A percentile compares a stretch with the other conserved stretches of the same genome.
Conservation (phyloP, 1,140 invertebrate genomes). For the Micrasema longulum region DNA sequence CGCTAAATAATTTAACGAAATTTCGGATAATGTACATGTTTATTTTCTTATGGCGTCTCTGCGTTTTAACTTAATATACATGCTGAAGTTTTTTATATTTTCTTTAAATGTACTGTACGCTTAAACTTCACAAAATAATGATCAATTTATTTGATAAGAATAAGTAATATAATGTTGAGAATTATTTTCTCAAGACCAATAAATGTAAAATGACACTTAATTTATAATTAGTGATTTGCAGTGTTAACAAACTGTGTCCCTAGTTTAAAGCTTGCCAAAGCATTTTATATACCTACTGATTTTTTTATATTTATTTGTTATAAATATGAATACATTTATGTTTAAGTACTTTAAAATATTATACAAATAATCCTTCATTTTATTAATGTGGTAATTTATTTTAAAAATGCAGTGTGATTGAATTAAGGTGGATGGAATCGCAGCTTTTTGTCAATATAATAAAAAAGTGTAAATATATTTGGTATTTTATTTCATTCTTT, state of each 20-base stretch:
- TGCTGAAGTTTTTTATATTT: no score
- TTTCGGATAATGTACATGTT: no score
- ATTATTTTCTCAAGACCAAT: slow-evolving; percentile 32
- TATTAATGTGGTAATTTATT: neutral
- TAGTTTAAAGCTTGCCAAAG: slow-evolving; percentile 37
- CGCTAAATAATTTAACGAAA: no score
- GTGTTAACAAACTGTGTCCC: slow-evolving; percentile 26
- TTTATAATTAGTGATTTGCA: slow-evolving; percentile 19
- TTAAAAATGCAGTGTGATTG: slow-evolving; percentile 2
- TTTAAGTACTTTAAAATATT: slow-evolving; percentile 8
- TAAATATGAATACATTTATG: slow-evolving; percentile 2
- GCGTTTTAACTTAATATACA: no score
- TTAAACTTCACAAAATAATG: slow-evolving; percentile 13
- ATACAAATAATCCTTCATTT: neutral
- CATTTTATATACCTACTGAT: slow-evolving; percentile 27
- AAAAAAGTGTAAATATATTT: no score
- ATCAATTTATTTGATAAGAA: slow-evolving; percentile 22
- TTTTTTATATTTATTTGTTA: slow-evolving; percentile 2
- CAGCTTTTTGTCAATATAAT: slow-evolving; percentile 28
- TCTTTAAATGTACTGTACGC: no score
- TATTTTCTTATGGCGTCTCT: no score
- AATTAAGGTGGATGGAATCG: slow-evolving; percentile 8
- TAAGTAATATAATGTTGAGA: slow-evolving; percentile 23
- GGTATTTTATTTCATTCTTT: no score
- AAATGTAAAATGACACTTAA: slow-evolving; percentile 24